A percentile compares a stretch with the other conserved stretches of the same genome.
Conservation (phyloP, 2,888 invertebrate genomes). For the Coleophora flavipennella region DNA sequence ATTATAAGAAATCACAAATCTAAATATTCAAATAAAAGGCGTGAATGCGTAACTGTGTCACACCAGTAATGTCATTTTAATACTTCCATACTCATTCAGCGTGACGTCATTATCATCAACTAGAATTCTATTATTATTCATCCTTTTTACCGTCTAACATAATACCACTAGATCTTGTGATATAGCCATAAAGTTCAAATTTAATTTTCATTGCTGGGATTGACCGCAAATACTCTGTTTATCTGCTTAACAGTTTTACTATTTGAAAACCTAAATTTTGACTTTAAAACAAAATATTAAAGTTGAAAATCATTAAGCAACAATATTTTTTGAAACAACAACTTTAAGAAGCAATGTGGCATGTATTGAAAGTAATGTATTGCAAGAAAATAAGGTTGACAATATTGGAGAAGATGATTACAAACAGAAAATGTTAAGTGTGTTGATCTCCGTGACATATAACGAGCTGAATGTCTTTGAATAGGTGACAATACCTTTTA, state of each 20-base stretch:
- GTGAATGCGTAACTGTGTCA: constrained; percentile 55
- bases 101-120: constrained; percentile 61
- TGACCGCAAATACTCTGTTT: constrained; percentile 7
- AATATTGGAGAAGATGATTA: constrained; percentile 15
- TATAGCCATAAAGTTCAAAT: constrained; percentile 18
- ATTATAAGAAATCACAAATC: constrained; percentile 21
- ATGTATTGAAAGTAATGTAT: too few relatives aligned
- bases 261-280: constrained; percentile 31
- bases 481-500: constrained; percentile 68
- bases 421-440: constrained; percentile 14
- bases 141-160: constrained; percentile 2
- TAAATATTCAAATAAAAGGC: constrained; percentile 39
- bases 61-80: constrained; percentile 67
- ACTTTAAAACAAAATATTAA: constrained; percentile 19
- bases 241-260: constrained; percentile 20
- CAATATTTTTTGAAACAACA: too few relatives aligned
- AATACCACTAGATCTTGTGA: constrained; percentile 9
- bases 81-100: constrained; percentile 45
- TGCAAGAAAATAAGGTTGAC: constrained; percentile 12
- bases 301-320: too few relatives aligned
- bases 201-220: constrained; percentile 7
- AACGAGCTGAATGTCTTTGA: constrained; percentile 59
- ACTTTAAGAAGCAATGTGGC: too few relatives aligned
- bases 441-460: too few relatives aligned
- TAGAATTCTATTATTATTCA: constrained; percentile 13